Evolutionary conservation across 1,140 invertebrate species (phyloP).

Genomic region (Campoletis sonorensis): DNA sequence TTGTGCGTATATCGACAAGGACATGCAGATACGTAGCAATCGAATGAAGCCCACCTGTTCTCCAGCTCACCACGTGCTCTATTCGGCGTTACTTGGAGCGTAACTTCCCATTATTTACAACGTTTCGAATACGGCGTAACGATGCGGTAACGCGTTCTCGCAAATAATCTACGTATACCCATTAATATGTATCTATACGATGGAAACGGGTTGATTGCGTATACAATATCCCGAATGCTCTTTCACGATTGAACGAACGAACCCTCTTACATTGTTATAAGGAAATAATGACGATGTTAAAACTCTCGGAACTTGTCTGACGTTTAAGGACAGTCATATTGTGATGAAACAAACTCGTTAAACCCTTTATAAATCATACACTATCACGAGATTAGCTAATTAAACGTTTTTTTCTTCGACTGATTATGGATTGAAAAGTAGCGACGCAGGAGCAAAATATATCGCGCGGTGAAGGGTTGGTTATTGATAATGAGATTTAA

Average conservation of each 20-base stretch:
- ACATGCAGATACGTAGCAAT: not conserved
- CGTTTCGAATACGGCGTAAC: not conserved
- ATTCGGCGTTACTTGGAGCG: slow-evolving; percentile 34
- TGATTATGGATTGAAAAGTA: not conserved
- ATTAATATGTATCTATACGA: not conserved
- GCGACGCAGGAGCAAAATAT: too few species aligned
- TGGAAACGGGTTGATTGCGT: not conserved
- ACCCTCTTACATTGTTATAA: slow-evolving; percentile 29
- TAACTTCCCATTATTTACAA: slow-evolving; percentile 42
- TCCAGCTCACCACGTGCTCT: slow-evolving; percentile 30
- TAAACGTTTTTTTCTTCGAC: not conserved
- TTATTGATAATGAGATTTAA: too few species aligned
- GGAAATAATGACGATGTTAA: not conserved
- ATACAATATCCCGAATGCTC: not conserved
- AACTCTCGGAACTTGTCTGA: slow-evolving; percentile 17
- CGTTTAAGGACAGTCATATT: not conserved
- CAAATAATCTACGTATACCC: not conserved
- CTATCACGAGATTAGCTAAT: not conserved
- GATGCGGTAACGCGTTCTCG: slow-evolving; percentile 34
- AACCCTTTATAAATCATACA: slow-evolving; percentile 8
- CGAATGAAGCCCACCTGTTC: slow-evolving; percentile 33
- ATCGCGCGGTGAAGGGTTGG: too few species aligned
- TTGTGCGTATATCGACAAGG: slow-evolving; percentile 40
- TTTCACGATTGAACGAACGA: slow-evolving; percentile 31
- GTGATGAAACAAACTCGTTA: slow-evolving; percentile 9